Base-by-base conservation (phyloP, 1,140 invertebrate genomes). In the Pogonognathellus flavescens region DNA sequence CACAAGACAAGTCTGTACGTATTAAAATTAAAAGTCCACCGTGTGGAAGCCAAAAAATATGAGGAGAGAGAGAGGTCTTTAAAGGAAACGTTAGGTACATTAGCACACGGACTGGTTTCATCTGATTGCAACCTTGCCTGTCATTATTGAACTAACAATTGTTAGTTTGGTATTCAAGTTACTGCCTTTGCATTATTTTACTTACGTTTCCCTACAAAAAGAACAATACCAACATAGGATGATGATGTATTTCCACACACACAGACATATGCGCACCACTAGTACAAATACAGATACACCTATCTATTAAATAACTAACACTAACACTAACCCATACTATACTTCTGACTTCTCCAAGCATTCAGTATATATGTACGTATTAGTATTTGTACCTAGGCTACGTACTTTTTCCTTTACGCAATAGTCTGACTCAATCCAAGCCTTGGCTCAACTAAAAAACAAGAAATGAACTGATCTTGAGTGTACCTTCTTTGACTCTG, bases 391-490 rank as follows among this genome's bases (percentile, higher is more conserved):
- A 14, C 53, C 53, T 57, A 57, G 53, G 1, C 53, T 57, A 57
- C 53, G 11, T 57, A n/a, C n/a, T 57, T 57, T 57, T 57, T 14
- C 11, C 53, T 57, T 57, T 57, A 57, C 53, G 53, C 53, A 57
- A 57, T 57, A 57, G 53, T 57, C n/a, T 14, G n/a, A 57, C 11
- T 10, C 62, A 66, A 20, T 10, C 62, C 62, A 66, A 31, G 62
- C 22, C 62, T 9, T 25, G 22, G n/a, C 16, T 55, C 31, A 41
- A 55, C 53, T 60, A 25, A 25, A 25, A 66, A 66, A 66, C 62
- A 76, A 76, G 22, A 76, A 50, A 18, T 16, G 31, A 76, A 49
- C 25, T 76, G 70, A 76, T 76, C 31, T 49, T 76, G 22, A n/a
- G 41, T 41, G 70, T 50, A 76, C 70, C 41, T 76, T 41, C 31